Base-by-base conservation (phyloP, 2,888 invertebrate species). In the Sarcophaga variegata region DNA sequence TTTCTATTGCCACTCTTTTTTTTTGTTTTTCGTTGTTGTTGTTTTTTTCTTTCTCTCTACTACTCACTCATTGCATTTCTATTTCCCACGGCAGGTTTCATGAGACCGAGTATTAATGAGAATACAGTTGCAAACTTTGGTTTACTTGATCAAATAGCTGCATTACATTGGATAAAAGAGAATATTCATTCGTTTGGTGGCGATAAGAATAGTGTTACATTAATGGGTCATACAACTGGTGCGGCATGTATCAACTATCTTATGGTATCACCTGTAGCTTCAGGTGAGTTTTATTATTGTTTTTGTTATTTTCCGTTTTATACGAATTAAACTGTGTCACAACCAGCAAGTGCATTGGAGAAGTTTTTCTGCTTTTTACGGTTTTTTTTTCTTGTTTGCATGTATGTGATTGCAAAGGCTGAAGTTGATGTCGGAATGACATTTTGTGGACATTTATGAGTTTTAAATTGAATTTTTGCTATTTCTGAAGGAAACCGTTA, bases 211-310 rank as follows among this genome's bases (percentile, higher is more conserved):
- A 95, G 96, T 17, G 97, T 99, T 60, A 99, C 99, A 0, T 93
- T 99, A 75, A 96, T 99, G 95, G 99, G 99, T 0, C 99, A 99
- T 91, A 98, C 98, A 11, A 97, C 98, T 17, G 99, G 99, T 0
- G 99, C 99, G 0, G 97, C 98, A 4, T 97, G 98, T 91, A 97
- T 98, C 89, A 98, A 98, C 94, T 96, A 98, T 88, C 95, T 99
- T 69, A 97, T 99, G 96, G 95, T 99, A 83, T 99, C 99, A 27
- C 98, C 98, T 1, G 97, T 97, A 89, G 95, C 96, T 71, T 95
- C 95, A 89, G 95, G 95, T 95, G 90, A 54, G 88, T 25, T 85
- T 60, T 22, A 17, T 71, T 22, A 54, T 4, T 20, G 45, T 14
- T 37, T 25, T 22, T 22, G 4, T 54, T 25, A 63, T n/a, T 25